Base-by-base conservation (phyloP, 1,140 invertebrate species). In the Dendroctonus valens region DNA sequence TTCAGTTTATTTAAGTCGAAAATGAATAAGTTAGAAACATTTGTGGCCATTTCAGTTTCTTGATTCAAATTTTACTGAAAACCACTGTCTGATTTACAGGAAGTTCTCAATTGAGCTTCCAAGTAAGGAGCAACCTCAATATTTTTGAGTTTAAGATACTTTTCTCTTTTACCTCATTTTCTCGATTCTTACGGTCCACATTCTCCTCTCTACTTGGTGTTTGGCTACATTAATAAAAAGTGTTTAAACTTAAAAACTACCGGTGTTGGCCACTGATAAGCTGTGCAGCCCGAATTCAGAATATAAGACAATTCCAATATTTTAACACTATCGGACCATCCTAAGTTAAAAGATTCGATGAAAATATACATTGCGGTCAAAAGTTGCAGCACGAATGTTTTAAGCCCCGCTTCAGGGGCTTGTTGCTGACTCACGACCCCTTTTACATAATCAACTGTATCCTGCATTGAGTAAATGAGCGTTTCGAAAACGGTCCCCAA, bases 321-420 rank as follows among this genome's bases (percentile, higher is more conserved):
- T 53, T 65, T 65, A 4, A 65, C 41, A 44, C 64, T 41, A n/a
- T 65, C 64, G 39, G 15, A 41, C 64, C 64, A 65, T 26, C 55
- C 41, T 38, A 59, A 39, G 39, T 58, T 59, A 39, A 65, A 65
- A 9, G 54, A 41, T n/a, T 59, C 14, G 7, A 65, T 58, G 39
- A 59, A 65, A 37, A 52, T 4, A 14, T 42, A 38, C 14, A 58
- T 59, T 0, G 64, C 64, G 8, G 51, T 53, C 6, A 65, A 12
- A 0, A 65, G 39, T 42, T 50, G 40, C 5, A 59, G 46, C 12
- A 44, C 37, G 46, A 40, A 65, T 3, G 38, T 7, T 15, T 65
- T 41, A 12, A 49, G 15, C 6, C 38, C 52, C n/a, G 41, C 11
- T 65, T 55, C 14, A 14, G 11, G 53, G 7, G 11, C n/a, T 8